Evolutionary conservation across 2,888 invertebrate species (phyloP).

Genomic region (Drosophila austrosaltans): DNA sequence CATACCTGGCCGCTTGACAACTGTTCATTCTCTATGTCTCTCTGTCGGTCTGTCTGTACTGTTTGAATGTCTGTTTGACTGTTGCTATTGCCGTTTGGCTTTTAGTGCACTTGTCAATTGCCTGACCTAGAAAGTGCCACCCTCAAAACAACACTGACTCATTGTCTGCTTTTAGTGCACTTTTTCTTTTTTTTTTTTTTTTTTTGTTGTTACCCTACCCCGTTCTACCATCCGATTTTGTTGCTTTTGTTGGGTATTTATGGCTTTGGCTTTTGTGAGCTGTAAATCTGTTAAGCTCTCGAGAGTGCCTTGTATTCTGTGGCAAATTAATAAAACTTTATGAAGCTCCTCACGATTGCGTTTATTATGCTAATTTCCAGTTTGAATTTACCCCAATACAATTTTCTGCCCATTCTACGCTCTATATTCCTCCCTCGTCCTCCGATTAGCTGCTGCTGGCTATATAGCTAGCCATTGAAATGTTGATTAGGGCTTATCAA

Average conservation of each 20-base stretch:
- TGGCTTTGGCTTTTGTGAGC: conserved; percentile 48
- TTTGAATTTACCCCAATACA: conserved; percentile 18
- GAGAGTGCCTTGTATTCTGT: conserved; percentile 51
- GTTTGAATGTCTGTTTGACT: conserved; percentile 43
- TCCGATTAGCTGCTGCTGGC: conserved; percentile 5
- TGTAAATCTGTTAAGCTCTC: conserved; percentile 74
- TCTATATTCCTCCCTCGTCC: not conserved
- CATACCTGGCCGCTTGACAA: conserved; percentile 55
- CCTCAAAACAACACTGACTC: conserved; percentile 33
- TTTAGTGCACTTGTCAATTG: conserved; percentile 75
- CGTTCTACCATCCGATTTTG: not conserved
- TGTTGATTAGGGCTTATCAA: conserved; percentile 65
- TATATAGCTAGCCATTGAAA: conserved; percentile 21
- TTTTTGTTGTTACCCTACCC: conserved; percentile 15
- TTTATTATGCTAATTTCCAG: conserved; percentile 73
- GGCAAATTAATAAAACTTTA: conserved; percentile 73
- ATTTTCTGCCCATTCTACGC: not conserved
- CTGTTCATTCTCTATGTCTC: conserved; percentile 25
- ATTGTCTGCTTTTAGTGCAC: conserved; percentile 46
- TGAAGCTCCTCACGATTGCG: conserved; percentile 46
- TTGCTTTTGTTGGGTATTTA: conserved; percentile 49
- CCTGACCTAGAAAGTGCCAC: conserved; percentile 64
- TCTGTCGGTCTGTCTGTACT: conserved; percentile 8
- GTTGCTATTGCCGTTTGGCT: conserved; percentile 63
- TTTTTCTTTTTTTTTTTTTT: conserved; percentile 25